These are phyloP conservation scores for Limosa lapponica DNA, from an alignment of 2,797 vertebrate species.

Conservation along the genomic window DNA sequence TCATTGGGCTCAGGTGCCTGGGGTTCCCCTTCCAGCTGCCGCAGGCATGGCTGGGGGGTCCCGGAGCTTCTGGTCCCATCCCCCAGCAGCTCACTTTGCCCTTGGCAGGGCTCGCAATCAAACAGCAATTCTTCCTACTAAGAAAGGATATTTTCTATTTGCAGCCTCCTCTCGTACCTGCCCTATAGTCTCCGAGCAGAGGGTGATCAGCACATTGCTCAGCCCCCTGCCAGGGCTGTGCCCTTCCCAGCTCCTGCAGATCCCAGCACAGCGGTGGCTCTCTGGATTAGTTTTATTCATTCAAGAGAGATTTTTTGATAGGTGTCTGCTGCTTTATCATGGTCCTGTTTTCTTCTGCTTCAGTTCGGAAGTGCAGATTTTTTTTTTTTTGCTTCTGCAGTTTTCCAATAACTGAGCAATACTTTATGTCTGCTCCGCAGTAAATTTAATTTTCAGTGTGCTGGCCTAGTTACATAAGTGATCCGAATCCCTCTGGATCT, in stretches of 20 bases:
- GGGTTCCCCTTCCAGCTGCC: not conserved
- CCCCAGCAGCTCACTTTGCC: accelerated
- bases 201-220: not conserved
- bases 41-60: accelerated
- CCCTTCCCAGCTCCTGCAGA: accelerated
- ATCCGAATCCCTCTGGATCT: slow-evolving; percentile 46
- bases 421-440: not conserved
- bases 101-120: accelerated
- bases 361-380: not conserved
- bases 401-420: slow-evolving; percentile 46
- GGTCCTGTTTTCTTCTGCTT: not conserved
- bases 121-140: not conserved
- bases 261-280: accelerated
- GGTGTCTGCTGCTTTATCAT: not conserved
- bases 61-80: accelerated
- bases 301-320: not conserved
- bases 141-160: not conserved
- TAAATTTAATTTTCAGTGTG: slow-evolving; percentile 31
- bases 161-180: not conserved
- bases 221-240: not conserved
- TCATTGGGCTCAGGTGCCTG: not conserved
- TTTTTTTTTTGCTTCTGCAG: not conserved
- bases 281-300: not conserved
- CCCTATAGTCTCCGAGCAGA: accelerated
- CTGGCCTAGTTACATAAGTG: slow-evolving; percentile 73